Evolutionary conservation across 2,888 invertebrate genomes (phyloP), one percentile per base, ranked within the genome.

Genomic region (Phalera bucephala): DNA sequence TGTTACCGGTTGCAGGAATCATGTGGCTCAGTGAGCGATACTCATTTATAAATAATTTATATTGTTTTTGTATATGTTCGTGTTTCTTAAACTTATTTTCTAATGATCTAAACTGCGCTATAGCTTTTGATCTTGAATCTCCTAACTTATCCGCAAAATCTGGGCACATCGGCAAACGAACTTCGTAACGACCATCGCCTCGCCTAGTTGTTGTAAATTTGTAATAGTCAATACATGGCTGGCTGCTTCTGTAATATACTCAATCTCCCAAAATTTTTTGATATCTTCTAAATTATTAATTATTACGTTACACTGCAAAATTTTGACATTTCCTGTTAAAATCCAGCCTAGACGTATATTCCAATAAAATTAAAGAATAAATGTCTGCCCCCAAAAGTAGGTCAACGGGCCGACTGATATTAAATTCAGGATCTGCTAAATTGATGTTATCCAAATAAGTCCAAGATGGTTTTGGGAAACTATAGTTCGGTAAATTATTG

Each of bases 251-350:
- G 10, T 19, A 1, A 39, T 31, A 6, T 34, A 34, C 11, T 34
- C 39, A 2, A 39, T 28, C 5, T 34, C 31, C 31, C 39, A 39
- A 20, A 40, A 31, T 6, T 11, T n/a, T 21, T 40, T 12, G n/a
- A 35, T 28, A 8, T 35, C 31, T 2, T 11, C 2, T 0, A 22
- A 19, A 6, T 40, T 27, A 5, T 32, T 28, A 8, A 35, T 6
- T 2, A 31, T 12, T 1, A 37, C 29, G 14, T 33, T 37, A 13
- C 37, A 37, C 1, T 33, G 28, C 2, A 19, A 13, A 8, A 28
- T 8, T 13, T 23, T 3, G 0, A 22, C 32, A 10, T 23, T 22
- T 2, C 37, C 37, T 1, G 7, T 32, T 23, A 37, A 12, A 2
- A 37, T 29, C 37, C 37, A 37, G 0, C 32, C 32, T 0, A 33